Base-by-base conservation (phyloP, 2,113 vertebrate genomes). In the Macaca fascicularis region DNA sequence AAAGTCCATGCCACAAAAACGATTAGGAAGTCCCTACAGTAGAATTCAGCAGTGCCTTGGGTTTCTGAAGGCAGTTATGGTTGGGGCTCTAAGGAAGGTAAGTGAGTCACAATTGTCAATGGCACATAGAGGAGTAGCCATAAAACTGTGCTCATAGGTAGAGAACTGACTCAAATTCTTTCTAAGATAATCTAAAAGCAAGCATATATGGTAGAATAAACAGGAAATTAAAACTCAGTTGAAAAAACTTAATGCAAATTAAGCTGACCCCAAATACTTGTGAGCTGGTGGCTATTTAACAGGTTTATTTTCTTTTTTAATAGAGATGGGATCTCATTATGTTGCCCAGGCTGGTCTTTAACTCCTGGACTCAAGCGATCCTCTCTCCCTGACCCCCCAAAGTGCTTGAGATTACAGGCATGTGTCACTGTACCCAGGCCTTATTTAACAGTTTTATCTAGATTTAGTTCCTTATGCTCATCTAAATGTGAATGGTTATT, bases 221-320 rank as follows among this genome's bases (percentile, higher is more conserved):
- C 20, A 80, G 43, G 23, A 72, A 96, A 96, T 81, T 89, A 96
- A 93, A 94, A 64, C 40, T 40, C 35, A 59, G 32, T 69, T 80
- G 40, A 22, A 79, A 89, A 94, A 88, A 83, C n/a, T 45, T 85
- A 74, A 83, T 69, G 43, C 25, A 80, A 93, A 89, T 70, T 90
- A 97, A 84, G 61, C 9, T 87, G 83, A 80, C 10, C 25, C 57
- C 67, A 90, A 94, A 82, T 78, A 90, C 38, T 79, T 61, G 11
- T 90, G 79, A 88, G 10, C 40, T 95, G 89, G 32, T 87, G 12
- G 20, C 45, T 82, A 70, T 30, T 92, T 81, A 96, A 67, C 48
- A 79, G n/a, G 78, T 95, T 74, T 48, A n/a, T 59, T 61, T 59
- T 27, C 4, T 27, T 5, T 61, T 61, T 61, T 61, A 27, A 27